Conservation (phyloP, 2,888 invertebrate species). For the Notodonta dromedarius region DNA sequence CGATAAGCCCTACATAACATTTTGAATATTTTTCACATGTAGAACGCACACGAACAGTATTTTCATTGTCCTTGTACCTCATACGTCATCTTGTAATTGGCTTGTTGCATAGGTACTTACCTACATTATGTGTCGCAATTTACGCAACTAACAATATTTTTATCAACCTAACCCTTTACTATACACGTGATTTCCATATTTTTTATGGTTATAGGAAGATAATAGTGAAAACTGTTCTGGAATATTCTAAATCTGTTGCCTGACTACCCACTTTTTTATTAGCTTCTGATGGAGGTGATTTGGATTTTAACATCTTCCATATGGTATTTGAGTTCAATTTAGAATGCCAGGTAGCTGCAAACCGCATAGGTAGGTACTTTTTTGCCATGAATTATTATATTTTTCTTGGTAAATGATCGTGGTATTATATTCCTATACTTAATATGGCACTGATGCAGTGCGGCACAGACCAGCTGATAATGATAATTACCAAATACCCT, state of each 20-base stretch:
- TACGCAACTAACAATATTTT: conserved; percentile 18
- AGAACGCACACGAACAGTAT: conserved; percentile 16
- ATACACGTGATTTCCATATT: conserved; percentile 18
- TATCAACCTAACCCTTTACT: conserved; percentile 27
- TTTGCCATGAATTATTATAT: too few species aligned
- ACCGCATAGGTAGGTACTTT: too few species aligned
- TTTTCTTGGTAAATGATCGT: too few species aligned
- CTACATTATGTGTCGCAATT: conserved; percentile 35
- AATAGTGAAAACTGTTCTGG: neutral
- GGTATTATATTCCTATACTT: too few species aligned
- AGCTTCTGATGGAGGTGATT: neutral
- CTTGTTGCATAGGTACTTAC: conserved; percentile 33
- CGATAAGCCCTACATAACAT: too few species aligned
- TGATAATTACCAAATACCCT: too few species aligned
- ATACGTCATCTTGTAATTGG: conserved; percentile 40
- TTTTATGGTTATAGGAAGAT: too few species aligned
- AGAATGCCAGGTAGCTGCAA: too few species aligned
- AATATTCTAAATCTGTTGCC: neutral
- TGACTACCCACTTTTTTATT: neutral
- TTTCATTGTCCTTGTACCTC: conserved; percentile 36
- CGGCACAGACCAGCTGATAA: too few species aligned
- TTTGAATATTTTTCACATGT: conserved; percentile 8
- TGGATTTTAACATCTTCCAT: neutral
- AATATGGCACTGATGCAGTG: too few species aligned
- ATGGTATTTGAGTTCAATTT: too few species aligned